Evolutionary conservation across 2,888 invertebrate genomes (phyloP).

Genomic region (Brachyptera putata): DNA sequence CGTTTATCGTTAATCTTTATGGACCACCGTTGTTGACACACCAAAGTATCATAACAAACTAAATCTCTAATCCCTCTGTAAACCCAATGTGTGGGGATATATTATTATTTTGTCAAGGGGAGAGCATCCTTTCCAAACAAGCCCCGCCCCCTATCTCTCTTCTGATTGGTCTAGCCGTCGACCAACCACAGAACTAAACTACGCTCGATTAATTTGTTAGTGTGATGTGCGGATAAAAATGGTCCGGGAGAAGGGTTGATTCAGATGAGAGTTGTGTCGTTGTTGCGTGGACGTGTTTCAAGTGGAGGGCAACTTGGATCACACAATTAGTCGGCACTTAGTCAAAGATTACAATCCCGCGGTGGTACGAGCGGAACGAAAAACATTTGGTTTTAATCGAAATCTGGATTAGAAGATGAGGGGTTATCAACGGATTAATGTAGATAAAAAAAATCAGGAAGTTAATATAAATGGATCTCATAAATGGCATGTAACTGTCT

Average conservation of each 20-base stretch:
- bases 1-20: no score
- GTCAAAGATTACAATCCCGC: background rate
- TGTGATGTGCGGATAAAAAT: slow-evolving; percentile 12
- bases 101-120: background rate
- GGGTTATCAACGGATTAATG: no score
- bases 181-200: slow-evolving; percentile 20
- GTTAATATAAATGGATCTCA: no score
- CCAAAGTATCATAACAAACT: background rate
- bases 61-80: background rate
- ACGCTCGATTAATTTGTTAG: slow-evolving; percentile 26
- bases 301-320: background rate
- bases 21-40: background rate
- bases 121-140: background rate
- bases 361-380: background rate
- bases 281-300: background rate
- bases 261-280: background rate
- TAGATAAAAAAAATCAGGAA: no score
- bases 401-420: no score
- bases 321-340: slow-evolving; percentile 20
- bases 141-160: background rate
- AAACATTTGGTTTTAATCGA: no score
- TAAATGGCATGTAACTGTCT: no score
- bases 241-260: background rate
- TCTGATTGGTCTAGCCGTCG: slow-evolving; percentile 17
- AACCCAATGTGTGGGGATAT: background rate